Evolutionary conservation across 2,797 vertebrate genomes (phyloP), one percentile per base, ranked within the genome.

Genomic region (Pipistrellus pygmaeus): DNA sequence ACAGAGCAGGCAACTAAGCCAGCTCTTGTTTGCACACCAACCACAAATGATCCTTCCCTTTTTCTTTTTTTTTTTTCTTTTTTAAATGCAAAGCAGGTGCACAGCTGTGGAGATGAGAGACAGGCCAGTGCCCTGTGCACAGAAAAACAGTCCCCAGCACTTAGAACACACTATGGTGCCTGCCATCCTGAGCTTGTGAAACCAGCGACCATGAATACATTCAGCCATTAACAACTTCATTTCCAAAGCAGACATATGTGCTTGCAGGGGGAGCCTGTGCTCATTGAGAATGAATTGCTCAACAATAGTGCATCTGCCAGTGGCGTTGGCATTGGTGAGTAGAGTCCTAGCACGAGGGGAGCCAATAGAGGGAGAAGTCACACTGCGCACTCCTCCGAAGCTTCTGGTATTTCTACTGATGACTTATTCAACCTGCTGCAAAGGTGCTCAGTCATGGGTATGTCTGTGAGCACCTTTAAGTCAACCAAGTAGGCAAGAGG

Each of bases 251-350:
- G 95, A 95, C 94, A 95, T 97, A 96, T 96, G 98, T 91, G 94
- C 95, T 93, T 91, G 85, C 88, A 97, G 97, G 72, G 93, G 82
- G 88, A 88, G 95, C 95, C 96, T 91, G 78, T 93, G 97, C 90
- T 97, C 93, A 90, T 89, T 92, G 97, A 98, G 97, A 97, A 98
- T 97, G 98, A 98, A 97, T 95, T 96, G 90, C 92, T 94, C 95
- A 90, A 97, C 96, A 94, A 97, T 89, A 89, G 88, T 94, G 97
- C 98, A 97, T 92, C 96, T 41, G 38, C 60, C 4, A 2, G 30
- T 0, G 0, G 71, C 5, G 0, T 0, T 83, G 8, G 11, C 11
- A 8, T 4, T 2, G 3, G 12, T 1, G 12, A 41, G 6, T 25
- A 0, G 32, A 72, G 17, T 6, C 20, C 11, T 23, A 6, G 7